Evolutionary conservation across 2,888 invertebrate genomes (phyloP).

Genomic region (Rhyacophila evoluta): DNA sequence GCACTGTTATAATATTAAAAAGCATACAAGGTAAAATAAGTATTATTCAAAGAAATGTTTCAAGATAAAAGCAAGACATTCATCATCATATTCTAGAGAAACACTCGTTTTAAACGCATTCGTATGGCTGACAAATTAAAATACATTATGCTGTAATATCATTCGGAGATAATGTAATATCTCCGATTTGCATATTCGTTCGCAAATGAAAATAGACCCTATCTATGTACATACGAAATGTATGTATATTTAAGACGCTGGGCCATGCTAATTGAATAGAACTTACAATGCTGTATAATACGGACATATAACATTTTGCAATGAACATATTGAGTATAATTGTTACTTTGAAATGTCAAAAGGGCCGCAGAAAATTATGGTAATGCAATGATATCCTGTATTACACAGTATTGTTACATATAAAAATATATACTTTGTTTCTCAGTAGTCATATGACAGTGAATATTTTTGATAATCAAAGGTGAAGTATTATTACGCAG

Average conservation of each 20-base stretch:
- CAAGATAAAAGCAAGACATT: not conserved
- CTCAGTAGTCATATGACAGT: too few species aligned
- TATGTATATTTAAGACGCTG: conserved; percentile 9
- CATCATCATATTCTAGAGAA: not conserved
- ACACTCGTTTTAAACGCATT: not conserved
- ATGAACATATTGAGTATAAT: not conserved
- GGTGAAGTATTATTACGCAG: too few species aligned
- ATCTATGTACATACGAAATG: not conserved
- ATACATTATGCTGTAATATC: conserved; percentile 50
- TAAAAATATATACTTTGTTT: too few species aligned
- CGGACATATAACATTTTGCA: not conserved
- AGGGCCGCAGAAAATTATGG: too few species aligned
- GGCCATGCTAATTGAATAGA: conserved; percentile 40
- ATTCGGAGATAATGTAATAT: conserved; percentile 46
- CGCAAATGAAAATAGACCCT: conserved; percentile 46
- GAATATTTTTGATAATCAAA: too few species aligned
- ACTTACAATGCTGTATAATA: not conserved
- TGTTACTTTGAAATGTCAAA: conserved; percentile 25
- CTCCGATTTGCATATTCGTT: conserved; percentile 52
- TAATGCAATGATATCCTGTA: too few species aligned
- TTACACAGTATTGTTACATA: not conserved
- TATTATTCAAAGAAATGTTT: not conserved
- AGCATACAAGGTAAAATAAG: not conserved
- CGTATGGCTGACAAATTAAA: conserved; percentile 41
- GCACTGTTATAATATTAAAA: too few species aligned